Percentiles rank a stretch among this genome's conserved stretches.
These are phyloP conservation scores for Prosopocoilus inquinatus DNA, from an alignment of 2,888 invertebrate genomes.

Conservation along the genomic window DNA sequence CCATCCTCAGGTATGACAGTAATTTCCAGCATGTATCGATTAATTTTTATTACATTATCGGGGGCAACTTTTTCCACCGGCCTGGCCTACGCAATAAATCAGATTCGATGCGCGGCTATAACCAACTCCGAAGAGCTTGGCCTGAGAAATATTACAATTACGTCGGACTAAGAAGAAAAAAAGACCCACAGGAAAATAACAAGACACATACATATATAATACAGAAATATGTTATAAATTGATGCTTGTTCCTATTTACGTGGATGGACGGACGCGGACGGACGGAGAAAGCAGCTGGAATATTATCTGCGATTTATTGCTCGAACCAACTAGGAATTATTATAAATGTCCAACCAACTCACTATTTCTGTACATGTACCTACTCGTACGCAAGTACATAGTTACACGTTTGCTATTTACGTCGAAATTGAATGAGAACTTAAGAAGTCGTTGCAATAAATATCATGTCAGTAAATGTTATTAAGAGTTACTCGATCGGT, in stretches of 20 bases:
- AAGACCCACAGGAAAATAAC: conserved; percentile 14
- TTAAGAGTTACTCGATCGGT: no score
- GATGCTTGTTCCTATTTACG: conserved; percentile 6
- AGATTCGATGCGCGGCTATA: background rate
- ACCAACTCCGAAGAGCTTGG: conserved; percentile 1
- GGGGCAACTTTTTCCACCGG: background rate
- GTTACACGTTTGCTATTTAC: no score
- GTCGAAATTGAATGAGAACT: no score
- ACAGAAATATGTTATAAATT: conserved; percentile 3
- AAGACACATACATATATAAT: conserved; percentile 7
- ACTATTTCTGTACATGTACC: no score
- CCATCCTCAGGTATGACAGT: no score
- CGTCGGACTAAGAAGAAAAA: background rate
- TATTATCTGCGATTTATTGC: no score
- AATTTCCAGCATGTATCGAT: background rate
- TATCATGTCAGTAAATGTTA: no score
- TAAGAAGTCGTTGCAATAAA: no score
- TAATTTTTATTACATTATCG: conserved; percentile 1
- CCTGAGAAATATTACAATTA: conserved; percentile 12
- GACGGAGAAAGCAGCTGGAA: conserved; percentile 4
- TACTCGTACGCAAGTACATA: no score
- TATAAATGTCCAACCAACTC: no score
- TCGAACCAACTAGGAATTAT: no score
- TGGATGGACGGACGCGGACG: conserved; percentile 2
- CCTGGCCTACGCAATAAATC: conserved; percentile 6